Evolutionary conservation across 2,888 invertebrate genomes (phyloP).

Genomic region (Branchellion lobata): DNA sequence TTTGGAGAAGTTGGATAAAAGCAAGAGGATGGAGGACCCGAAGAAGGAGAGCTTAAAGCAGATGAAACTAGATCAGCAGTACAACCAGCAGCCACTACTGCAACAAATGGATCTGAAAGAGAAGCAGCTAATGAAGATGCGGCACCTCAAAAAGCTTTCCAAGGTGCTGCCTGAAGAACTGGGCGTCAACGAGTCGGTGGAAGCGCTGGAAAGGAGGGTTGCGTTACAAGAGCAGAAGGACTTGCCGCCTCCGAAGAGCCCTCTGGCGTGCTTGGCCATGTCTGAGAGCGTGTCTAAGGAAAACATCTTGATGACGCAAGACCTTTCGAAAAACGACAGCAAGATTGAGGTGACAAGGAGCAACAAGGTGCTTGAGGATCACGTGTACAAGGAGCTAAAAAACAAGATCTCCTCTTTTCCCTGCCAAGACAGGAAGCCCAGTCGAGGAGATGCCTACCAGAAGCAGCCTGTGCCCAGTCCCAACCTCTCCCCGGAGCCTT

Average conservation of each 20-base stretch:
- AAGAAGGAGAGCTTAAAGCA: neutral
- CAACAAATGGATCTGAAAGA: neutral
- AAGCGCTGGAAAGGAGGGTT: too few species aligned
- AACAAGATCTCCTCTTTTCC: neutral
- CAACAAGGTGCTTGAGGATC: neutral
- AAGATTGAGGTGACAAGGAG: neutral
- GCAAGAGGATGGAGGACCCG: neutral
- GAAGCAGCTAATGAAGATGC: neutral
- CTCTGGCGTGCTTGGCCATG: too few species aligned
- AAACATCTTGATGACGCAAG: neutral
- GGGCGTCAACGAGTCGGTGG: too few species aligned
- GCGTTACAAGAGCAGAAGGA: too few species aligned
- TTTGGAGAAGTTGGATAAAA: neutral
- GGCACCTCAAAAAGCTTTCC: neutral
- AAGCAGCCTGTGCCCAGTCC: neutral
- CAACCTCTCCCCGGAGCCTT: too few species aligned
- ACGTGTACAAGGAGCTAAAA: neutral
- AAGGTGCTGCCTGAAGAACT: neutral
- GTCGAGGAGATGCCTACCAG: neutral
- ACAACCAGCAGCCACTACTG: neutral
- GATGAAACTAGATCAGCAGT: neutral
- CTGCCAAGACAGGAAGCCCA: neutral
- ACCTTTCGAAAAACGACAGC: neutral
- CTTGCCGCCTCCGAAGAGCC: neutral
- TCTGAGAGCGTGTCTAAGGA: too few species aligned